Evolutionary conservation across 1,140 invertebrate species (phyloP), one percentile per base, ranked within the genome.

Genomic region (Ptiloglossa arizonensis): DNA sequence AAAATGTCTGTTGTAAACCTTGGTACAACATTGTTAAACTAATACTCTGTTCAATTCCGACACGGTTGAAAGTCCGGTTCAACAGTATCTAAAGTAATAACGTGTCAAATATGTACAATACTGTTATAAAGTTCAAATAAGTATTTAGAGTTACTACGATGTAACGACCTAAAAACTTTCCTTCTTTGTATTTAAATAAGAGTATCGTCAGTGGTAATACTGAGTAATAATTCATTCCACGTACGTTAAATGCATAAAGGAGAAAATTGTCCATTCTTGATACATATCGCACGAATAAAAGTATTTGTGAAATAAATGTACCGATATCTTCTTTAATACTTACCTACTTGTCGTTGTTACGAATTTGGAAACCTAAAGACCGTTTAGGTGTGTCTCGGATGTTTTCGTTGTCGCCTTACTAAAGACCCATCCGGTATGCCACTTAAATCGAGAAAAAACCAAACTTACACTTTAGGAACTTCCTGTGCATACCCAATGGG

Each of bases 381-480:
- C 9, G 15, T 57, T 57, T 32, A 66, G 2, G 35, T 44, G 22
- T 17, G 62, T 15, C 24, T 50, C 29, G 13, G 1, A 52, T 8
- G 22, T 46, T 50, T 56, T 52, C n/a, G 0, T 56, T 56, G n/a
- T 4, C 27, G 48, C 15, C 9, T 67, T 71, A 62, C 63, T 83
- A 81, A 78, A 80, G 52, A 66, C 29, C n/a, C 66, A 71, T 70
- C 27, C 52, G 60, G 50, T 22, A 13, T 54, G 22, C 5, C n/a
- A 71, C 35, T 83, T 71, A 80, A 76, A 62, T 52, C 41, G 52
- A 54, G 38, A 41, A 62, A 72, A 24, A 52, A 66, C n/a, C 38
- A 35, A 78, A 32, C 59, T 78, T 66, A 67, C 69, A 73, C 57
- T 84, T 75, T 27, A 60, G 70, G 52, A 70, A 78, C 35, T 81